Percentiles rank a stretch among this genome's conserved stretches.
phyloP scores from a whole-genome alignment of 2,113 vertebrate species.

The Triplophysa siluroides region DNA sequence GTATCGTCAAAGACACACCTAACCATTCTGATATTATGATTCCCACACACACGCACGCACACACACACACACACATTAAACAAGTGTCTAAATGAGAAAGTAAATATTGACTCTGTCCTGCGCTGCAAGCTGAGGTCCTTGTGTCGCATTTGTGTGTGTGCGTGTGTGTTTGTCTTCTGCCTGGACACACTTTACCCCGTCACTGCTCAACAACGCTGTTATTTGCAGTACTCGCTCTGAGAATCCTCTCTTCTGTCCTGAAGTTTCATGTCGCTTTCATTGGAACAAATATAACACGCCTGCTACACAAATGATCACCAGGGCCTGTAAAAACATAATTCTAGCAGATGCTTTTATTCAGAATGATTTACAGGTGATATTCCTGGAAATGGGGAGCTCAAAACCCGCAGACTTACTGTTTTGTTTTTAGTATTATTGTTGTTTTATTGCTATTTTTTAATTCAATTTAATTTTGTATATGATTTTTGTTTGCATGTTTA shows the following conservation, averaged over 20 bases:
- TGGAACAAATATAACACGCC: too few relatives aligned
- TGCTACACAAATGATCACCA: too few relatives aligned
- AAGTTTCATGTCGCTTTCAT: too few relatives aligned
- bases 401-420: too few relatives aligned
- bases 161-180: constrained; percentile 14
- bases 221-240: background rate
- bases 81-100: background rate
- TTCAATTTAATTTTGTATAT: too few relatives aligned
- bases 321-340: too few relatives aligned
- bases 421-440: too few relatives aligned
- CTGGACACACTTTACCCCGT: background rate
- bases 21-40: background rate
- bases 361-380: too few relatives aligned
- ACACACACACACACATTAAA: background rate
- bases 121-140: background rate
- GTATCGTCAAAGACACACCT: background rate
- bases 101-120: constrained; percentile 23
- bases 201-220: background rate
- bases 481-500: too few relatives aligned
- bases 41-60: background rate
- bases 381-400: too few relatives aligned
- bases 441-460: too few relatives aligned
- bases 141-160: background rate
- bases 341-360: too few relatives aligned
- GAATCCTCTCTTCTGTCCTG: background rate